Base-by-base conservation (phyloP, 2,888 invertebrate species). In the Spilosoma lubricipeda region DNA sequence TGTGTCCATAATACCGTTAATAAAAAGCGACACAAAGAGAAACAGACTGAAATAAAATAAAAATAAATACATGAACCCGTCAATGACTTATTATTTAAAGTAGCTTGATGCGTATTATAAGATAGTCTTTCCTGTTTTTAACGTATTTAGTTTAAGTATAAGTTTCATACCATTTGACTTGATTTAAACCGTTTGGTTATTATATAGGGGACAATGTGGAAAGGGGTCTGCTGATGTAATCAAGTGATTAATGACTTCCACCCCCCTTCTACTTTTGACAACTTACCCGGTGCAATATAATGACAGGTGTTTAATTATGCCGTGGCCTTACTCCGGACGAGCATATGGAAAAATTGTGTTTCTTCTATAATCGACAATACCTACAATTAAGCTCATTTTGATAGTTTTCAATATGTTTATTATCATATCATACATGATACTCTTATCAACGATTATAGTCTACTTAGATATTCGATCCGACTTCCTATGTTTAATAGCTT, bases 1-100 rank as follows among this genome's bases (percentile, higher is more conserved):
- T 70, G 52, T 45, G 65, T 45, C 72, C n/a, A 56, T 67, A 56
- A 66, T 59, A 63, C 70, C 63, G 67, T 67, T 73, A 68, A 42
- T 36, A 63, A 27, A 67, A 69, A 52, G 11, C 52, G 48, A 15
- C 23, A 67, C 33, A 30, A 42, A 39, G 42, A 27, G 39, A 63
- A 45, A 39, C 13, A 59, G 20, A 56, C 56, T 8, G 59, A 42
- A 70, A 45, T 8, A 42, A 45, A 42, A n/a, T 13, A 39, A 45
- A 45, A 45, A 45, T n/a, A n/a, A n/a, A n/a, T n/a, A n/a, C n/a
- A n/a, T 45, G 45, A 18, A 11, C 39, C 52, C 7, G 52, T 23
- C 23, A 52, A 23, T 23, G 20, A 52, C 7, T 18, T 23, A 23
- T 52, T 52, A 52, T 52, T 52, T 9, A 11, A 56, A 52, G 23